A percentile compares a stretch with the other conserved stretches of the same genome.
phyloP scores from a whole-genome alignment of 2,888 invertebrate species.

The Aquatica leii region DNA sequence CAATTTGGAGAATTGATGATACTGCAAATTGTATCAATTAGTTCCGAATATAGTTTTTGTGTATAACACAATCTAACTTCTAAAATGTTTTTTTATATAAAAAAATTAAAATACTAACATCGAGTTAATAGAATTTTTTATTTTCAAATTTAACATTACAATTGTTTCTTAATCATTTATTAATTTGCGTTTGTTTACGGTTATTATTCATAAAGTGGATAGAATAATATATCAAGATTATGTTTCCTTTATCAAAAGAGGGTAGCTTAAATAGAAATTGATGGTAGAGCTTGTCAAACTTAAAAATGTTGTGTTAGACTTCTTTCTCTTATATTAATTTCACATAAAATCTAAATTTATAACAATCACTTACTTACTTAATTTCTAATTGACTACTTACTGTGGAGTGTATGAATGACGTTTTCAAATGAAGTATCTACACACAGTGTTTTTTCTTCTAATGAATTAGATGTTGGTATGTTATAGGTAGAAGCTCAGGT shows the following conservation, averaged over 20 bases:
- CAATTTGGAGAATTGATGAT: too few species aligned
- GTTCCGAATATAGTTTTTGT: constrained; percentile 4
- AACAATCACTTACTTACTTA: background rate
- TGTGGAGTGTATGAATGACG: background rate
- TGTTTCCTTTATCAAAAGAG: constrained; percentile 1
- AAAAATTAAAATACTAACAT: constrained; percentile 8
- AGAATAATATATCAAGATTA: background rate
- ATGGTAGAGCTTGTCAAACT: constrained; percentile 3
- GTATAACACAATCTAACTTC: background rate
- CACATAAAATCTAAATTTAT: constrained; percentile 13
- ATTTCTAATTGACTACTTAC: background rate
- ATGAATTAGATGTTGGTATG: constrained; percentile 13
- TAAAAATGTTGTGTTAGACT: background rate
- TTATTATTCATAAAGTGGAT: background rate
- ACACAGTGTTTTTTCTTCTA: constrained; percentile 7
- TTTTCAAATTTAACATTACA: background rate
- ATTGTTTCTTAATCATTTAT: too few species aligned
- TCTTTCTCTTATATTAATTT: constrained; percentile 11
- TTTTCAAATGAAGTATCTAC: constrained; percentile 8
- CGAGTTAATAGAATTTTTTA: constrained; percentile 4
- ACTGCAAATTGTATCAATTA: too few species aligned
- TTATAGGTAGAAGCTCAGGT: constrained; percentile 41
- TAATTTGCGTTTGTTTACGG: too few species aligned
- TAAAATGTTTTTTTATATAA: constrained; percentile 2
- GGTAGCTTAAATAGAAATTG: constrained; percentile 11